Percentiles rank a stretch among this genome's conserved stretches.
Conservation (phyloP, 2,888 invertebrate species). For the Oasisia sp. region DNA sequence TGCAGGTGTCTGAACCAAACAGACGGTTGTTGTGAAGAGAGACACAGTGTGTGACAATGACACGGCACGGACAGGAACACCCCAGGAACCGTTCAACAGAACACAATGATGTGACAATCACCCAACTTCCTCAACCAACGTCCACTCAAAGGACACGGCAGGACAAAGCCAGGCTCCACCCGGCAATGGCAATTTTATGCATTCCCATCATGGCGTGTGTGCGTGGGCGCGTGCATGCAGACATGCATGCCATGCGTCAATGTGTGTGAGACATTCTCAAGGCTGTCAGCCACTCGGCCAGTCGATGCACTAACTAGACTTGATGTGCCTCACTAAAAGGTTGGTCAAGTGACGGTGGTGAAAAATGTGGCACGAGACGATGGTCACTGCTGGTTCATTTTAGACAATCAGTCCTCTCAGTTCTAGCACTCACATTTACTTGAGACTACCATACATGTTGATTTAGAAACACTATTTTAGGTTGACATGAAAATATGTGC, state of each 20-base stretch:
- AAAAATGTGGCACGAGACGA: not conserved
- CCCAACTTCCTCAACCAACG: not conserved
- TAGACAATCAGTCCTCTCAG: too few relatives aligned
- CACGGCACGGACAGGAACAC: too few relatives aligned
- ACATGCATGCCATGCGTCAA: not conserved
- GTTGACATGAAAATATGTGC: too few relatives aligned
- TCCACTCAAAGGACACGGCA: not conserved
- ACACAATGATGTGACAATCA: not conserved
- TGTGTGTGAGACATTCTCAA: not conserved
- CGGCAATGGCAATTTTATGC: not conserved
- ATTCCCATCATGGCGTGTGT: not conserved
- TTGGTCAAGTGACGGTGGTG: not conserved
- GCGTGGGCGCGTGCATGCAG: not conserved
- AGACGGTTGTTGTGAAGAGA: too few relatives aligned
- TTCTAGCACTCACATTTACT: too few relatives aligned
- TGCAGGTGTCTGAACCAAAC: too few relatives aligned
- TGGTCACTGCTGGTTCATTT: not conserved
- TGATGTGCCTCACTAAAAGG: not conserved
- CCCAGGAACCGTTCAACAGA: too few relatives aligned
- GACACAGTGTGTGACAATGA: too few relatives aligned
- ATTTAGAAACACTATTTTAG: too few relatives aligned
- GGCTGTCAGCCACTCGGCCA: not conserved
- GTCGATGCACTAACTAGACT: not conserved
- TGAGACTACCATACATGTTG: too few relatives aligned
- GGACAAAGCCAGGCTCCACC: not conserved